Conservation (phyloP, 2,888 invertebrate genomes). For the Erebia palarica region DNA sequence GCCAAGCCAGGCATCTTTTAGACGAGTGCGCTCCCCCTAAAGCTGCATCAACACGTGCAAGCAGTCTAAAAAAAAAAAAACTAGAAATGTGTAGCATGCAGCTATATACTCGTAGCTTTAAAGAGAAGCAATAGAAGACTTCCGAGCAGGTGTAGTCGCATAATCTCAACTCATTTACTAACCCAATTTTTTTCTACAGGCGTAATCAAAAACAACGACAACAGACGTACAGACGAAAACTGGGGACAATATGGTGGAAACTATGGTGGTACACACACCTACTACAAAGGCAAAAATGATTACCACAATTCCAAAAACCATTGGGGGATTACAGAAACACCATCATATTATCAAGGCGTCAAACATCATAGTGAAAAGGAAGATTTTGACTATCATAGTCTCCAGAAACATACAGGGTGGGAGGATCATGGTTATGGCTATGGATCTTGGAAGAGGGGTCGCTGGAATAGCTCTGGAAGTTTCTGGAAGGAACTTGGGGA, state of each 20-base stretch:
- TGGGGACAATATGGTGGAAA: slow-evolving; percentile 85
- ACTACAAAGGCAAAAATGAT: slow-evolving; percentile 69
- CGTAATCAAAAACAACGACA: slow-evolving; percentile 59
- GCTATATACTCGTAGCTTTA: too few species aligned
- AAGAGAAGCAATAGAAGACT: too few species aligned
- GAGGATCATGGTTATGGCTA: slow-evolving; percentile 57
- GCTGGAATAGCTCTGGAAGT: slow-evolving; percentile 62
- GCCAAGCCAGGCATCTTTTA: too few species aligned
- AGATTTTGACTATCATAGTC: slow-evolving; percentile 72
- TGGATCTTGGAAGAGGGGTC: slow-evolving; percentile 64
- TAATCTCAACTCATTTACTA: too few species aligned
- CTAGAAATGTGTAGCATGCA: too few species aligned
- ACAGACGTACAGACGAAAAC: slow-evolving; percentile 52
- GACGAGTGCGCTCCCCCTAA: too few species aligned
- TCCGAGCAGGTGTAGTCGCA: too few species aligned
- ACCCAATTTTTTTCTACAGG: slow-evolving; percentile 45
- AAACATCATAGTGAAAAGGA: slow-evolving; percentile 52
- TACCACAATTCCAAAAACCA: slow-evolving; percentile 74
- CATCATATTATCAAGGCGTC: slow-evolving; percentile 59
- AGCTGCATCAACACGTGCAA: too few species aligned
- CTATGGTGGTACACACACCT: slow-evolving; percentile 72
- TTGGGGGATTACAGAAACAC: slow-evolving; percentile 73
- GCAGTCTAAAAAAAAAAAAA: too few species aligned
- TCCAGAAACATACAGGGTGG: slow-evolving; percentile 62
- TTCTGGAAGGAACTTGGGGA: slow-evolving; percentile 56